Base-by-base conservation (phyloP, 2,797 vertebrate species). In the Anguilla anguilla region DNA sequence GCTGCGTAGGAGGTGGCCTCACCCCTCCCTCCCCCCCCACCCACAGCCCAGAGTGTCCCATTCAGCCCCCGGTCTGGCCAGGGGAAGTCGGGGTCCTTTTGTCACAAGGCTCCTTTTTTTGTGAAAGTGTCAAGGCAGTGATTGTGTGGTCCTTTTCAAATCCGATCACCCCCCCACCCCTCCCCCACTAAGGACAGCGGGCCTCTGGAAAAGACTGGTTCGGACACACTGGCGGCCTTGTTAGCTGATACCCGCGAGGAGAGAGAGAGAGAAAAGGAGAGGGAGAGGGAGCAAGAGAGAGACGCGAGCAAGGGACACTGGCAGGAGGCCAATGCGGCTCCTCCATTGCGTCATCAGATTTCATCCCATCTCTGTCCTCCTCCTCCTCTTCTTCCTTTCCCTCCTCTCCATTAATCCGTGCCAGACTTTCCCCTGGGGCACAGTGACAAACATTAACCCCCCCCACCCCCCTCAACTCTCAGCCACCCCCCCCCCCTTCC, bases 141-240 rank as follows among this genome's bases (percentile, higher is more conserved):
- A 96, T 96, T 97, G 96, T 96, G 95, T 96, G 93, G 92, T 93
- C 94, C 93, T 95, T 94, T 95, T 94, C 94, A 95, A 77, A 35
- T 77, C 74, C 74, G 17, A 31, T 13, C 74, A 39, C 74, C 74
- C 31, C 31, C 74, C 72, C 28, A 13, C 72, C 13, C 72, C 72
- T 94, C 91, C 91, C 88, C 72, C 35, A 79, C 79, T 83, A 72
- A 89, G 84, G 89, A 89, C 89, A 82, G 83, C 57, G 86, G 79
- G 88, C 86, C 77, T 72, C 88, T 51, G 86, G 84, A 67, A 69
- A 46, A 87, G 86, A 81, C 49, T 88, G 91, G 92, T 67, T 92
- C 91, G 94, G 95, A 97, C 95, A 97, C 93, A 93, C 96, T 96
- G 96, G 94, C 93, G 28, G 95, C 95, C 94, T 97, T 96, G 96